Percentiles rank a stretch among this genome's conserved stretches.
These are phyloP conservation scores for Hemaris fuciformis DNA, from an alignment of 2,888 invertebrate species.

Conservation along the genomic window DNA sequence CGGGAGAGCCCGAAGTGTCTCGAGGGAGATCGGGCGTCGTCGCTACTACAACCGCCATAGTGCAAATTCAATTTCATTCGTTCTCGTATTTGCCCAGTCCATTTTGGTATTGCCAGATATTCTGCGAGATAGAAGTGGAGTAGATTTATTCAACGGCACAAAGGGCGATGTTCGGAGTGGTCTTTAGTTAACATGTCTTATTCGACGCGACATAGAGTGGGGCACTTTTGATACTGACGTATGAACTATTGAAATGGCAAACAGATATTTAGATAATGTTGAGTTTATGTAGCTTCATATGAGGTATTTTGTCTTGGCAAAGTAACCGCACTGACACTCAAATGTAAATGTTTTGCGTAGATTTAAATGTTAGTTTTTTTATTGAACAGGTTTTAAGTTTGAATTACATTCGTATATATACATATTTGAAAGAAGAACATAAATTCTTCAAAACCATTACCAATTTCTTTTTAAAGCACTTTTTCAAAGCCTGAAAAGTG, in stretches of 20 bases:
- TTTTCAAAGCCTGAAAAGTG: too few species aligned
- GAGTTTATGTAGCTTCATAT: too few species aligned
- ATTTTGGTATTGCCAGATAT: slow-evolving; percentile 43
- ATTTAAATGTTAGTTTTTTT: too few species aligned
- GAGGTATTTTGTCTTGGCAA: too few species aligned
- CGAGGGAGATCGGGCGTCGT: slow-evolving; percentile 32
- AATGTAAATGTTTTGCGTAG: too few species aligned
- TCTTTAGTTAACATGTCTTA: slow-evolving; percentile 35
- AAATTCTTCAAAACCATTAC: too few species aligned
- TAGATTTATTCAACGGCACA: slow-evolving; percentile 43
- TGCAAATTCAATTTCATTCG: slow-evolving; percentile 68
- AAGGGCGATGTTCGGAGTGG: slow-evolving; percentile 30
- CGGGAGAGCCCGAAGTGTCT: slow-evolving; percentile 38
- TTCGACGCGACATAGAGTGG: slow-evolving; percentile 19
- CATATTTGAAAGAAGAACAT: too few species aligned
- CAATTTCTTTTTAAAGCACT: too few species aligned
- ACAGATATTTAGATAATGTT: too few species aligned
- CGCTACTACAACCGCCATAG: slow-evolving; percentile 42
- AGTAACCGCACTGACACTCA: too few species aligned
- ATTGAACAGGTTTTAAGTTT: too few species aligned
- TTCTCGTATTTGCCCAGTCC: slow-evolving; percentile 49
- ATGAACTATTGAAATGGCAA: neutral
- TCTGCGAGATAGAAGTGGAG: slow-evolving; percentile 35
- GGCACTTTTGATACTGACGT: neutral
- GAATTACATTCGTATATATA: too few species aligned